A percentile compares a stretch with the other conserved stretches of the same genome.
Conservation (phyloP, 2,113 vertebrate genomes). For the Sarotherodon lohbergeri region DNA sequence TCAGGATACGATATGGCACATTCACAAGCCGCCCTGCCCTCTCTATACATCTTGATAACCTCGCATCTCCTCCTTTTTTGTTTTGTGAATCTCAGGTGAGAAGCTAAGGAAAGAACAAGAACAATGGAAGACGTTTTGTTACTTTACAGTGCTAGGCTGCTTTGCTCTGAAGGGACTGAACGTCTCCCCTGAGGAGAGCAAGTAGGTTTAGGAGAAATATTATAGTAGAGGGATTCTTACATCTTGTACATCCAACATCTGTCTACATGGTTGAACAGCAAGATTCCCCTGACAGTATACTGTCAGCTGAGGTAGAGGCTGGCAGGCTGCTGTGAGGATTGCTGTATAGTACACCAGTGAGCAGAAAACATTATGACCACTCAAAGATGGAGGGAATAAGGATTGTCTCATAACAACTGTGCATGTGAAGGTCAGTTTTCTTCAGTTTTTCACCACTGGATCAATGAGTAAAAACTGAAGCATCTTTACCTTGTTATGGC, state of each 20-base stretch:
- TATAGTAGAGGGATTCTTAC: conserved; percentile 51
- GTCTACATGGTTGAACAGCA: conserved; percentile 54
- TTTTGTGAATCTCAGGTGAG: conserved; percentile 47
- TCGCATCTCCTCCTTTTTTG: not conserved
- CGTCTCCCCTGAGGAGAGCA: conserved; percentile 42
- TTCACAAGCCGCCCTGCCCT: not conserved
- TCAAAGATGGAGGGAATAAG: not conserved
- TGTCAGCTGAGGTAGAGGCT: conserved; percentile 22
- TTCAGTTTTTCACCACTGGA: not conserved
- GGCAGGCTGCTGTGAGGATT: conserved; percentile 16
- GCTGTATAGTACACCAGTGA: not conserved
- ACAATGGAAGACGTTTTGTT: conserved; percentile 20
- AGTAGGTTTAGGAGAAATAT: conserved; percentile 48
- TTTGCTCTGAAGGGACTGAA: conserved; percentile 36
- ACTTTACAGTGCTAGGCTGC: conserved; percentile 29
- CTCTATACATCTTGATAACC: not conserved
- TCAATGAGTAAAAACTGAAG: not conserved
- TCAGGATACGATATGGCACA: conserved; percentile 8
- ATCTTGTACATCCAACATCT: conserved; percentile 63
- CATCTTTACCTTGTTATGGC: not conserved
- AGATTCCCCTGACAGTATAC: conserved; percentile 45
- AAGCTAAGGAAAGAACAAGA: conserved; percentile 12
- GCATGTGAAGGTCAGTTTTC: not conserved
- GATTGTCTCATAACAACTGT: not conserved
- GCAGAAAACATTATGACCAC: not conserved